A percentile compares a stretch with the other conserved stretches of the same genome.
Conservation (phyloP, 2,113 vertebrate genomes). For the Delphinus delphis region DNA sequence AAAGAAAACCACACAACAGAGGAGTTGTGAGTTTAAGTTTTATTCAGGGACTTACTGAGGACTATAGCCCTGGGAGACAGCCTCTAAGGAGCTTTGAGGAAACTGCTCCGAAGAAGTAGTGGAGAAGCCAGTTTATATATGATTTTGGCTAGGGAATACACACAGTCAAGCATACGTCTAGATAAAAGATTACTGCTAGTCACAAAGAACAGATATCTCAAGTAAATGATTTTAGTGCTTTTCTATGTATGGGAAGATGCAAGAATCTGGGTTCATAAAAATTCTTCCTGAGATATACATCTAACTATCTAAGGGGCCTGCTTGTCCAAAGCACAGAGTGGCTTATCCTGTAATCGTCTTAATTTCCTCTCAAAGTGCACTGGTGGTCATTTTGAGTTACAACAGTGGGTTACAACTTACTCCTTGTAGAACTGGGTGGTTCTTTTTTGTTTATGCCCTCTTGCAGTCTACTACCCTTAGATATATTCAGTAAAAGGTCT, state of each 20-base stretch:
- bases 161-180: neutral
- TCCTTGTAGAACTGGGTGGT: neutral
- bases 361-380: neutral
- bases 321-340: neutral
- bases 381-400: neutral
- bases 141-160: neutral
- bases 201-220: neutral
- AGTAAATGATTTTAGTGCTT: neutral
- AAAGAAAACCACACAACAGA: neutral
- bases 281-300: neutral
- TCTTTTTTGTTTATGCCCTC: neutral
- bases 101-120: neutral
- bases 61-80: neutral
- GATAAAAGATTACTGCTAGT: neutral
- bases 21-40: neutral
- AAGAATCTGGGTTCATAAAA: neutral
- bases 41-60: neutral
- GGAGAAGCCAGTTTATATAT: neutral
- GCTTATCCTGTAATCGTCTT: neutral
- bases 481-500: neutral
- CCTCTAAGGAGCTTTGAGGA: neutral
- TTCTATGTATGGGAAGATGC: neutral
- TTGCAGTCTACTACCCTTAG: neutral
- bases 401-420: neutral
- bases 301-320: neutral